Evolutionary conservation across 2,113 vertebrate species (phyloP), one percentile per base, ranked within the genome.

Genomic region (Pseudorasbora parva): DNA sequence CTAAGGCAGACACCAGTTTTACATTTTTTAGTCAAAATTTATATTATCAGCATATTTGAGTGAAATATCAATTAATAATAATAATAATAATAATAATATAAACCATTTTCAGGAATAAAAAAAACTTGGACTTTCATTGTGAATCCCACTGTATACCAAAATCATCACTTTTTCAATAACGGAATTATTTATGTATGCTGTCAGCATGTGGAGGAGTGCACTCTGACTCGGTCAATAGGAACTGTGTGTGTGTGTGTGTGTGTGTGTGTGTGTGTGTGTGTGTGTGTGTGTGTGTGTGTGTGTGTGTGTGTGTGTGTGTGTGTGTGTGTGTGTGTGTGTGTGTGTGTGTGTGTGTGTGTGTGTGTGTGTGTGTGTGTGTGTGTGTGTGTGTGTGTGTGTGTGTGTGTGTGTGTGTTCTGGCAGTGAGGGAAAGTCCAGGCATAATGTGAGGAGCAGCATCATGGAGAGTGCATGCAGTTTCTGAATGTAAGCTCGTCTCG

Each of bases 401-500:
- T 19, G 64, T 68, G 59, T 11, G n/a, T 9, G 56, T 25, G 21
- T 9, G 10, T 14, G 56, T 19, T 71, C 62, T 56, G 68, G 75
- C 37, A 49, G 25, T 49, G 11, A 49, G 25, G 60, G 30, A 69
- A 56, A 85, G n/a, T 56, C 27, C 21, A 45, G 54, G 66, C 37
- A 12, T 21, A 37, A 60, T 72, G 51, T 23, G 64, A 72, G 1
- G 25, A 71, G 77, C 3, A 78, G 71, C 56, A 17, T 78, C 27
- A 73, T 9, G 57, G 66, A 30, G 56, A 68, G 64, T 51, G n/a
- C 76, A 64, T 51, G n/a, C 76, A 64, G 78, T 84, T 78, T 51
- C 56, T 82, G 62, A 84, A 84, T 84, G 82, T 69, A 30, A 80
- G 23, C 30, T 60, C 69, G 57, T 84, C 74, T 84, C 66, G 33